Percentiles rank a stretch among this genome's conserved stretches.
Evolutionary conservation across 2,888 invertebrate species (phyloP).

Genomic region (Drosophila monieri): DNA sequence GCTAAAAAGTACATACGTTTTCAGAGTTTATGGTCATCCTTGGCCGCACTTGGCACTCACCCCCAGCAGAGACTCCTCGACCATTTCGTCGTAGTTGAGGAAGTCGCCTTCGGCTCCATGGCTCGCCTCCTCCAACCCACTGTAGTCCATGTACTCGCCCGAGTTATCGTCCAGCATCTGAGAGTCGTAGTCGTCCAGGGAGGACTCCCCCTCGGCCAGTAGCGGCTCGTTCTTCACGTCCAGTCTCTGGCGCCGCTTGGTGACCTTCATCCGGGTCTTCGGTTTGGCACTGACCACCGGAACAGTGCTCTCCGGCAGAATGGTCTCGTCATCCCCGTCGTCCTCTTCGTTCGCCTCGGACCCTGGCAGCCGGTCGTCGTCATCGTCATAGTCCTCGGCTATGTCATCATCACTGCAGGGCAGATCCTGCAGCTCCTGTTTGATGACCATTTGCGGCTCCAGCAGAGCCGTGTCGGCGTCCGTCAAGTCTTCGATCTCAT

Average conservation of each 20-base stretch:
- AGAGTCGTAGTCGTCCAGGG: slow-evolving; percentile 62
- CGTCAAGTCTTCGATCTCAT: slow-evolving; percentile 76
- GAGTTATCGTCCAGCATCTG: slow-evolving; percentile 63
- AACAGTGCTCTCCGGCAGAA: slow-evolving; percentile 54
- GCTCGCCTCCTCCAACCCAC: slow-evolving; percentile 42
- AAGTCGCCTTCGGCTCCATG: slow-evolving; percentile 58
- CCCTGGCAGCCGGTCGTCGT: slow-evolving; percentile 24
- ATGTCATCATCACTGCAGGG: slow-evolving; percentile 59
- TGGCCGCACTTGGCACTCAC: slow-evolving; percentile 49
- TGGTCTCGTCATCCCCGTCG: slow-evolving; percentile 56
- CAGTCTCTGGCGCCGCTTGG: slow-evolving; percentile 19
- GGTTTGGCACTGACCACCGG: slow-evolving; percentile 41
- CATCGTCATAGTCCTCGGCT: slow-evolving; percentile 42
- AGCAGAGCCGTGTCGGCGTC: slow-evolving; percentile 75
- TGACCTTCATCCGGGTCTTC: slow-evolving; percentile 50
- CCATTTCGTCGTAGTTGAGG: slow-evolving; percentile 80
- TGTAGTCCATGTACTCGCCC: slow-evolving; percentile 59
- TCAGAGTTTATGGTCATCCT: background rate
- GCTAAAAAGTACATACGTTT: slow-evolving; percentile 13
- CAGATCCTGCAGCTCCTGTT: slow-evolving; percentile 69
- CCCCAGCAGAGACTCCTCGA: slow-evolving; percentile 78
- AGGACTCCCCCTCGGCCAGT: slow-evolving; percentile 56
- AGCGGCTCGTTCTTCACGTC: slow-evolving; percentile 57
- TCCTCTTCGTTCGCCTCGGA: slow-evolving; percentile 35
- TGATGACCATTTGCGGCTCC: slow-evolving; percentile 79